Conservation (phyloP, 2,888 invertebrate species). For the Drosophila austrosaltans region DNA sequence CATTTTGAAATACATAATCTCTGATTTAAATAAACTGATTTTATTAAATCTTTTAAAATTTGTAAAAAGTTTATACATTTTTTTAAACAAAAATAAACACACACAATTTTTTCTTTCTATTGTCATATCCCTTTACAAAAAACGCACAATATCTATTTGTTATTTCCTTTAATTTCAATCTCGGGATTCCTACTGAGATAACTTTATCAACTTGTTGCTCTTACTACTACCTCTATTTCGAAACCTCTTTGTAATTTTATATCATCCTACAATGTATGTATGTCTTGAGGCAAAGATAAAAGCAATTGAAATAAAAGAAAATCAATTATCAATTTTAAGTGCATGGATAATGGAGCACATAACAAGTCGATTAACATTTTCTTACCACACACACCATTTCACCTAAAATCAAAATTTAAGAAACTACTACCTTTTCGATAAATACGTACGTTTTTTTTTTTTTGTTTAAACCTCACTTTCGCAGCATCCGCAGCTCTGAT, state of each 20-base stretch:
- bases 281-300: conserved; percentile 49
- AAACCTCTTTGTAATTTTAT: conserved; percentile 49
- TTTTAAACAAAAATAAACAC: background rate
- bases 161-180: conserved; percentile 43
- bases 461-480: conserved; percentile 61
- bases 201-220: conserved; percentile 39
- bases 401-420: conserved; percentile 22
- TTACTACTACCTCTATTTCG: conserved; percentile 51
- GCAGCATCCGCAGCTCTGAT: conserved; percentile 58
- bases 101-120: conserved; percentile 4
- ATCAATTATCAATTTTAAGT: conserved; percentile 40
- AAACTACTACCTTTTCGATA: conserved; percentile 43
- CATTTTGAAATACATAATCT: too few relatives aligned
- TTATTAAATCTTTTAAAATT: too few relatives aligned
- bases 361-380: conserved; percentile 44
- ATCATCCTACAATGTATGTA: conserved; percentile 21
- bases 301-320: conserved; percentile 22
- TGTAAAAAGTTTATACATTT: too few relatives aligned
- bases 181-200: conserved; percentile 35
- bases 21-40: too few relatives aligned
- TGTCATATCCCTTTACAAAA: background rate
- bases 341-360: conserved; percentile 68
- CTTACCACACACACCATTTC: conserved; percentile 45
- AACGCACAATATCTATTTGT: conserved; percentile 48
- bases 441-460: conserved; percentile 6